These are phyloP conservation scores for Cyphomyrus plagiostoma DNA, from an alignment of 2,113 vertebrate species.

Conservation along the genomic window DNA sequence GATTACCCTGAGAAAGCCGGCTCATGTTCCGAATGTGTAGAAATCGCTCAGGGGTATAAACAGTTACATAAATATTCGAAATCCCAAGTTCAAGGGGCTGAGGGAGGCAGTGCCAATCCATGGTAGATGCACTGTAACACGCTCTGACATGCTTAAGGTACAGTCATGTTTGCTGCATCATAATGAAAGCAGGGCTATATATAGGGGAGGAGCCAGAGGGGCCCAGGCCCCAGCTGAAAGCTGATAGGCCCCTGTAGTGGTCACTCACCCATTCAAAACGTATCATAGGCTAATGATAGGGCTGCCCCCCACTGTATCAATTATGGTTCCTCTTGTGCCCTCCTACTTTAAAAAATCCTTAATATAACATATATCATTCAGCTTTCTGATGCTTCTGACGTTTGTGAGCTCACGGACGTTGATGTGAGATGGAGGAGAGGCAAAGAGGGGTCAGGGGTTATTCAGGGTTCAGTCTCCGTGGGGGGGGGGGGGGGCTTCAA, in stretches of 20 bases:
- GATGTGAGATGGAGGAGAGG: not conserved
- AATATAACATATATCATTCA: not conserved
- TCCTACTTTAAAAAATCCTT: not conserved
- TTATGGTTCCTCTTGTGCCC: not conserved
- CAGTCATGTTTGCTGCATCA: not conserved
- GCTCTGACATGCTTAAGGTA: not conserved
- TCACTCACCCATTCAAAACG: not conserved
- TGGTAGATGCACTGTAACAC: not conserved
- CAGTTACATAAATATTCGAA: not conserved
- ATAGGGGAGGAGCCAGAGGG: not conserved
- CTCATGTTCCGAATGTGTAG: not conserved
- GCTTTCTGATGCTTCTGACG: not conserved
- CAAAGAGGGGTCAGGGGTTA: conserved; percentile 1
- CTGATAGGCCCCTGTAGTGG: not conserved
- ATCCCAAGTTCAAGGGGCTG: not conserved
- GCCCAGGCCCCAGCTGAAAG: not conserved
- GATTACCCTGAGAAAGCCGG: not conserved
- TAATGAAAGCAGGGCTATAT: not conserved
- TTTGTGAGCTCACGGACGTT: not conserved
- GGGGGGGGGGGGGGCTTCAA: not conserved
- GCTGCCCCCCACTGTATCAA: not conserved
- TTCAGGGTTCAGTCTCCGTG: not conserved
- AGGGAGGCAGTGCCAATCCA: not conserved
- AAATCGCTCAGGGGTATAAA: not conserved
- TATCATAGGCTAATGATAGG: not conserved